Evolutionary conservation across 2,888 invertebrate genomes (phyloP).

Genomic region (Molorchus minor): DNA sequence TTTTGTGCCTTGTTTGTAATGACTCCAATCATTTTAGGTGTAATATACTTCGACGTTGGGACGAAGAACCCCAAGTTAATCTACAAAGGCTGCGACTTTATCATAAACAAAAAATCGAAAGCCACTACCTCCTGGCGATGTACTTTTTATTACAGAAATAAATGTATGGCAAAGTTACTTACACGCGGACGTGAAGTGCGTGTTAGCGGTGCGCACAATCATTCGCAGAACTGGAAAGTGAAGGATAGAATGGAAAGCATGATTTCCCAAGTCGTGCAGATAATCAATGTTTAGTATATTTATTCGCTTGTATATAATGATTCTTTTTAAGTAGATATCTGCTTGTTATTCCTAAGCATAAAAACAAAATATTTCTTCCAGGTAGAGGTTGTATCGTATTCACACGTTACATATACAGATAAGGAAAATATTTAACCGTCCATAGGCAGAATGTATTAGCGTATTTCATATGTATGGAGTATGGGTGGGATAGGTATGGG

Average conservation of each 20-base stretch:
- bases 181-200: constrained; percentile 31
- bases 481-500: no score
- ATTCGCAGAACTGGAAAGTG: constrained; percentile 26
- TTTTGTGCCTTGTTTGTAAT: background rate
- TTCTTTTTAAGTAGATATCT: no score
- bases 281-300: constrained; percentile 1
- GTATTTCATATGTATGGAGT: no score
- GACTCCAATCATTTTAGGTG: constrained; percentile 16
- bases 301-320: no score
- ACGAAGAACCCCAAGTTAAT: constrained; percentile 44
- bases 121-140: constrained; percentile 42
- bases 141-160: constrained; percentile 36
- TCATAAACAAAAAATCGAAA: constrained; percentile 33
- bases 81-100: constrained; percentile 39
- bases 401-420: no score
- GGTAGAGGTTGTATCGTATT: no score
- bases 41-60: constrained; percentile 40
- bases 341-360: no score
- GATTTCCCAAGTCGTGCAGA: constrained; percentile 32
- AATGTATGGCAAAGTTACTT: constrained; percentile 34
- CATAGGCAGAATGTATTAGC: no score
- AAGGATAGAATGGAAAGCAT: constrained; percentile 26
- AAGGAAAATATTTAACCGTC: no score
- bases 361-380: background rate
- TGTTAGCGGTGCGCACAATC: constrained; percentile 39